phyloP scores from a whole-genome alignment of 2,797 vertebrate species.

The Trachurus trachurus region DNA sequence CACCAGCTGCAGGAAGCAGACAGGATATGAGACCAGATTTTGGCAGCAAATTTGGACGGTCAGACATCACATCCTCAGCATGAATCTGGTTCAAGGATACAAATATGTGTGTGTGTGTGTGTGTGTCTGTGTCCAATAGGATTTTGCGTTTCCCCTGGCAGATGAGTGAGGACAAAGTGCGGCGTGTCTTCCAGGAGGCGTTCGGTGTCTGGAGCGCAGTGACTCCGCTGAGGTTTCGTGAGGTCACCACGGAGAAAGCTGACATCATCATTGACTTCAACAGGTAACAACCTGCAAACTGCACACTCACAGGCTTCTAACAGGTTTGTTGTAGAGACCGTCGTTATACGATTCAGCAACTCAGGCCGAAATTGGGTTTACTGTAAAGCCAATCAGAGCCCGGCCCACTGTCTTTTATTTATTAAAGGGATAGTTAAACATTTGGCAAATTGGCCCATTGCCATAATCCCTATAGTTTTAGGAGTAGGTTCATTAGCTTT shows the following conservation, averaged over 20 bases:
- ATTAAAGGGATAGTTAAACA: not conserved
- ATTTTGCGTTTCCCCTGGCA: constrained; percentile 92
- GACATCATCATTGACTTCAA: constrained; percentile 94
- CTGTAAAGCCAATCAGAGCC: not conserved
- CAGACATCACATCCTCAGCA: not conserved
- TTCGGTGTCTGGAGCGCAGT: constrained; percentile 91
- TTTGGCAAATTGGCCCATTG: too few relatives aligned
- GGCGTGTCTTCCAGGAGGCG: constrained; percentile 86
- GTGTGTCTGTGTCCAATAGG: constrained; percentile 75
- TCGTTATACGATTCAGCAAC: not conserved
- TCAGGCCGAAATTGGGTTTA: not conserved
- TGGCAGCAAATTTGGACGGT: not conserved
- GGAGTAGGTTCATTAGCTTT: too few relatives aligned
- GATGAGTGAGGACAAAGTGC: constrained; percentile 87
- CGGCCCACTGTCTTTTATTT: not conserved
- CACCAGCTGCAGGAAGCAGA: not conserved
- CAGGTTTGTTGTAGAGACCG: not conserved
- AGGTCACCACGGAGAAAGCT: constrained; percentile 86
- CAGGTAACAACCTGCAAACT: constrained; percentile 78
- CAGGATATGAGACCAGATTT: not conserved
- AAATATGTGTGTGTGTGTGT: not conserved
- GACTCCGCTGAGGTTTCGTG: constrained; percentile 91
- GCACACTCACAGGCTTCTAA: too few relatives aligned
- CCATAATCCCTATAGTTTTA: too few relatives aligned
- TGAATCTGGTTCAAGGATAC: not conserved